A percentile compares a stretch with the other conserved stretches of the same genome.
Conservation (phyloP, 2,113 vertebrate species). For the Elephantulus edwardii region DNA sequence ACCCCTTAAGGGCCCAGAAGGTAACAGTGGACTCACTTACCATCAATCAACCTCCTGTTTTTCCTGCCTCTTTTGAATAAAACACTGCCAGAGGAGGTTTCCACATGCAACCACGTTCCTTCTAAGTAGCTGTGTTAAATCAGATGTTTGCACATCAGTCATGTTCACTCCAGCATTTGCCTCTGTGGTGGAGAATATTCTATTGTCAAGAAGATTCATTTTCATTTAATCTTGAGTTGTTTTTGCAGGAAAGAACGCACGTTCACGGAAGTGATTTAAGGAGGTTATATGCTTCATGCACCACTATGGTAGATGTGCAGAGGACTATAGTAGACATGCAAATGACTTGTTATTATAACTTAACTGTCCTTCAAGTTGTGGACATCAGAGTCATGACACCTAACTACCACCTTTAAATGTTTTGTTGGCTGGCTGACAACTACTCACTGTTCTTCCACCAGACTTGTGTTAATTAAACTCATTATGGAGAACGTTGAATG, state of each 20-base stretch:
- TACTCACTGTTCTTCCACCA: background rate
- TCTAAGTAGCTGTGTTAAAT: background rate
- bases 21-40: background rate
- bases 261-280: background rate
- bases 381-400: background rate
- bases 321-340: background rate
- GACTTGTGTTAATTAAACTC: background rate
- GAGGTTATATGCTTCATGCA: background rate
- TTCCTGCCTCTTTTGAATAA: background rate
- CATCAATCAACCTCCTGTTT: background rate
- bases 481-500: background rate
- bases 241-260: conserved; percentile 4
- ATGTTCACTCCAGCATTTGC: background rate
- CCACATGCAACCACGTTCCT: background rate
- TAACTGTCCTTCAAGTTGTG: background rate
- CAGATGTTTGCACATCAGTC: background rate
- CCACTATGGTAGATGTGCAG: background rate
- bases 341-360: background rate
- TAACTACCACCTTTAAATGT: background rate
- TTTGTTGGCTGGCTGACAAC: background rate
- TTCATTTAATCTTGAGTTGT: conserved; percentile 29
- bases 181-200: conserved; percentile 13
- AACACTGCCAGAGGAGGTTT: background rate
- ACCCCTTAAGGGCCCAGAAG: background rate
- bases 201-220: background rate